phyloP scores from a whole-genome alignment of 1,140 invertebrate species.

The Acromyrmex heyeri region DNA sequence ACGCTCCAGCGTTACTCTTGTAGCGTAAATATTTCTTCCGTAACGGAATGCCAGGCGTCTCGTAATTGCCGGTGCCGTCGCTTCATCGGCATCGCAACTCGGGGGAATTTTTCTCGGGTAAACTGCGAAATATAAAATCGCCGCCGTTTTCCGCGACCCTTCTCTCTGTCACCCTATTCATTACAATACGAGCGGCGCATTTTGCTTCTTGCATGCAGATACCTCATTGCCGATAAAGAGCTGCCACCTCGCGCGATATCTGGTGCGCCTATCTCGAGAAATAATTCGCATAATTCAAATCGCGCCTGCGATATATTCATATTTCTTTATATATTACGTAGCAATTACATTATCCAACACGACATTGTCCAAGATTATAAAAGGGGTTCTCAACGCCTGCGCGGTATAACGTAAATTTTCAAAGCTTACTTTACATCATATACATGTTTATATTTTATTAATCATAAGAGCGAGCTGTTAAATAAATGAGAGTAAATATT shows the following conservation, averaged over 20 bases:
- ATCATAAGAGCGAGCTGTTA: neutral
- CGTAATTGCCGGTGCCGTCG: slow-evolving; percentile 40
- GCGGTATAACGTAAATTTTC: neutral
- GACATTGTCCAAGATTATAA: neutral
- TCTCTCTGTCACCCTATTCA: neutral
- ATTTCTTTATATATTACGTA: slow-evolving; percentile 39
- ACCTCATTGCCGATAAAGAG: slow-evolving; percentile 48
- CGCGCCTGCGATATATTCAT: slow-evolving; percentile 30
- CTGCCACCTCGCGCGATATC: slow-evolving; percentile 5
- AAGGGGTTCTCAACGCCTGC: neutral
- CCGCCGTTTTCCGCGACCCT: neutral
- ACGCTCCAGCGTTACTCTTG: slow-evolving; percentile 10
- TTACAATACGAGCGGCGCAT: neutral
- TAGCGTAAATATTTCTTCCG: slow-evolving; percentile 58
- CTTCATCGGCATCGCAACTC: slow-evolving; percentile 9
- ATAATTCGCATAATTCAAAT: slow-evolving; percentile 48
- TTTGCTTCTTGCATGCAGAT: slow-evolving; percentile 46
- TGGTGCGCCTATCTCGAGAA: slow-evolving; percentile 31
- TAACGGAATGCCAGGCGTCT: slow-evolving; percentile 55
- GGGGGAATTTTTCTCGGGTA: neutral
- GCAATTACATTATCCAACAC: neutral
- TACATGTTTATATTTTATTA: neutral
- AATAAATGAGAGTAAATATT: slow-evolving; percentile 15
- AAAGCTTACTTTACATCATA: neutral
- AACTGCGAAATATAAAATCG: slow-evolving; percentile 42